A percentile compares a stretch with the other conserved stretches of the same genome.
These are phyloP conservation scores for Macaca fascicularis DNA, from an alignment of 2,113 vertebrate species.

Conservation along the genomic window T2T-MFA8v1.1 NC_088393.1:7590501-7591000, in stretches of 20 bases:
- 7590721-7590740: not conserved
- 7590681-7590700: too few relatives aligned
- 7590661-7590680: too few relatives aligned
- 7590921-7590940: accelerated
- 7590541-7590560: too few relatives aligned
- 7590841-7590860: not conserved
- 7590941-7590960: slow-evolving; percentile 86
- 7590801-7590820: not conserved
- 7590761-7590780: too few relatives aligned
- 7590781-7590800: accelerated
- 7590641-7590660: too few relatives aligned
- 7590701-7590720: too few relatives aligned
- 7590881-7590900: not conserved
- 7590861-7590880: not conserved
- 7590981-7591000: slow-evolving; percentile 91
- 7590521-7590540: too few relatives aligned
- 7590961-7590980: slow-evolving; percentile 94
- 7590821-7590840: not conserved
- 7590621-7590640: too few relatives aligned
- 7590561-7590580: too few relatives aligned
- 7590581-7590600: too few relatives aligned
- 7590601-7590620: too few relatives aligned
- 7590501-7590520: too few relatives aligned
- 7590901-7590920: not conserved
- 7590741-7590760: not conserved